Conservation (phyloP, 2,797 vertebrate genomes). For the Echeneis naucrates region DNA sequence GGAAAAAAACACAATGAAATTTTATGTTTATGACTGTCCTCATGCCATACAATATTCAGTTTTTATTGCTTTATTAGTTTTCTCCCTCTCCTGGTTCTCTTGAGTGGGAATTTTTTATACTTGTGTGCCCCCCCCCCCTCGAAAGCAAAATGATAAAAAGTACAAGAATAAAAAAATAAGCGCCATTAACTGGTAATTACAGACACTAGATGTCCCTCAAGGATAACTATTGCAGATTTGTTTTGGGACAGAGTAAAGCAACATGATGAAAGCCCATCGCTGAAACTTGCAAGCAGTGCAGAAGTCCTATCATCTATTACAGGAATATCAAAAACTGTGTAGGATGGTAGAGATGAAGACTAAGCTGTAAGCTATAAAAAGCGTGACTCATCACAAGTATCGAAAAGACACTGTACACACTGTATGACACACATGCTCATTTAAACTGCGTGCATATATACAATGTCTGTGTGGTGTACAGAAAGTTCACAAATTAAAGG, state of each 20-base stretch:
- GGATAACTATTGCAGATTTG: neutral
- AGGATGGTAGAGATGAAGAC: constrained; percentile 8
- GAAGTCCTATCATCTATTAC: constrained; percentile 27
- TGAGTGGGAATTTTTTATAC: neutral
- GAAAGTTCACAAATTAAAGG: too few species aligned
- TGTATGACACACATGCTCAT: neutral
- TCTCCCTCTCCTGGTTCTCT: neutral
- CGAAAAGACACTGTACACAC: neutral
- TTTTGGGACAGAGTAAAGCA: neutral
- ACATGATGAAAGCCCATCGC: neutral
- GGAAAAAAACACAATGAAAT: neutral
- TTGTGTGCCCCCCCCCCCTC: neutral
- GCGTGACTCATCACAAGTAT: constrained; percentile 27
- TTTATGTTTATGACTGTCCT: neutral
- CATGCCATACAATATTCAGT: neutral
- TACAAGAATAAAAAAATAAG: neutral
- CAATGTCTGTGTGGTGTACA: too few species aligned
- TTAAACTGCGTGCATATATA: too few species aligned
- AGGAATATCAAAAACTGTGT: constrained; percentile 19
- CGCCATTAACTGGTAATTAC: neutral
- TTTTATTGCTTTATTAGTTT: neutral
- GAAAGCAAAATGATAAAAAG: neutral
- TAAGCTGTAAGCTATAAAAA: neutral
- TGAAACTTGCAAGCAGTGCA: constrained; percentile 1
- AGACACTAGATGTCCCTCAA: constrained; percentile 21